phyloP scores from a whole-genome alignment of 2,797 vertebrate genomes.

The Poecilia wingei region DNA sequence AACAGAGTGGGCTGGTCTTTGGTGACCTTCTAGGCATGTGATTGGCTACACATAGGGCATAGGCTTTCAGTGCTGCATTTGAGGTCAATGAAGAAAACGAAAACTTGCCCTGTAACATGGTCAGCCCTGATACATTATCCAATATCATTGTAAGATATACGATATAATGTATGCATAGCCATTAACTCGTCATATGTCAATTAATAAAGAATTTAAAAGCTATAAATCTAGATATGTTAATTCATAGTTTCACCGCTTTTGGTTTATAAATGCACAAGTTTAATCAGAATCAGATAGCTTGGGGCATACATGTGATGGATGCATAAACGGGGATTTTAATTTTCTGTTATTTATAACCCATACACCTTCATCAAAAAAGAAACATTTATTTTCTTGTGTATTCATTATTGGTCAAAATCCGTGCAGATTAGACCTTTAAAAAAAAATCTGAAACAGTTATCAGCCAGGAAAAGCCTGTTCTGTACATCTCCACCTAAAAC shows the following conservation, averaged over 20 bases:
- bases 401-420: not conserved
- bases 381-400: not conserved
- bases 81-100: not conserved
- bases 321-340: not conserved
- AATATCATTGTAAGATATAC: not conserved
- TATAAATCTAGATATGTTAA: not conserved
- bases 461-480: not conserved
- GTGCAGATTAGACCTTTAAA: not conserved
- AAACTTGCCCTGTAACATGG: not conserved
- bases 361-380: not conserved
- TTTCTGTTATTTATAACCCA: not conserved
- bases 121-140: not conserved
- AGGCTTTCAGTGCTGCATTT: slow-evolving; percentile 44
- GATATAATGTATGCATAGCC: not conserved
- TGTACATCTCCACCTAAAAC: not conserved
- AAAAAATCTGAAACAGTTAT: not conserved
- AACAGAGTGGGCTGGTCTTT: slow-evolving; percentile 44
- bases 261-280: not conserved
- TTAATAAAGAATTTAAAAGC: not conserved
- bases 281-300: not conserved
- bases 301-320: not conserved
- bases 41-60: slow-evolving; percentile 58
- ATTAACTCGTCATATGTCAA: not conserved
- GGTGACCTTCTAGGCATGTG: not conserved
- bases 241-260: not conserved